Evolutionary conservation across 2,113 vertebrate species (phyloP).

Genomic region (Microcebus lehilahytsara): DNA sequence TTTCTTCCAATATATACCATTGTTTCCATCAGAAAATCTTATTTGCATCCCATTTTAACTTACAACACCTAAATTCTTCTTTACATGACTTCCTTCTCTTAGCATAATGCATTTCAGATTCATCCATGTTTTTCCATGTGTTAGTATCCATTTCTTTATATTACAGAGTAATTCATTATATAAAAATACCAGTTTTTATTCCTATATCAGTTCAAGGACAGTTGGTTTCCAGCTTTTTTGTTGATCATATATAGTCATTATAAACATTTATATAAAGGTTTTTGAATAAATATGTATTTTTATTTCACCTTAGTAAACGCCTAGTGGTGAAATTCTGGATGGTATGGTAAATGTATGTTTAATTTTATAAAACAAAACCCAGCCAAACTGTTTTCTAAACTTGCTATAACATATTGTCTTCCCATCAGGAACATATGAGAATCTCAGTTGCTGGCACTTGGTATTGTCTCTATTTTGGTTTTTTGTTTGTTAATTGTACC

Average conservation of each 20-base stretch:
- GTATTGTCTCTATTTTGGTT: not conserved
- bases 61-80: not conserved
- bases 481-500: not conserved
- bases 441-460: not conserved
- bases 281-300: constrained; percentile 8
- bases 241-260: not conserved
- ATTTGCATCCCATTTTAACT: not conserved
- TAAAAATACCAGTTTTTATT: not conserved
- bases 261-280: not conserved
- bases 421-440: not conserved
- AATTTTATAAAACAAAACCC: not conserved
- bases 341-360: not conserved
- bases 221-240: not conserved
- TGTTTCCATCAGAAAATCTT: not conserved
- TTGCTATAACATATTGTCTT: not conserved
- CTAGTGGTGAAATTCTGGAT: not conserved
- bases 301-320: not conserved
- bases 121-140: too few species aligned
- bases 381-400: not conserved
- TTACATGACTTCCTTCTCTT: not conserved
- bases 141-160: not conserved
- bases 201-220: not conserved
- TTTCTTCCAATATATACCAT: not conserved
- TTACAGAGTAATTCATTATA: not conserved
- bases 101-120: not conserved